These are phyloP conservation scores for Caenorhabditis uteleia DNA, from an alignment of 2,888 invertebrate genomes.

Conservation along the genomic window DNA sequence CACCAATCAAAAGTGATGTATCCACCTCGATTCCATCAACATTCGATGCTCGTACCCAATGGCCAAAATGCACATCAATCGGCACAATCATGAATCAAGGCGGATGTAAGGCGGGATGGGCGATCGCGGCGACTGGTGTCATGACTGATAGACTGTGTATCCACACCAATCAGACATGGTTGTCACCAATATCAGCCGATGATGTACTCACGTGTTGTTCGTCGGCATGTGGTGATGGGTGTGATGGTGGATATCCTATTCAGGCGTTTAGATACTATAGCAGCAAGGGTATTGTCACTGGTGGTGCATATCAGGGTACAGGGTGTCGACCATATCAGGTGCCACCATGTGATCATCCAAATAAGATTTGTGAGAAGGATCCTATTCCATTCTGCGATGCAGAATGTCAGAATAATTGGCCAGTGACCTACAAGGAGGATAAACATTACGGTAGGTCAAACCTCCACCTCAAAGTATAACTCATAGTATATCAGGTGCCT, in stretches of 20 bases:
- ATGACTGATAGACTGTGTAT: conserved; percentile 73
- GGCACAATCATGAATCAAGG: conserved; percentile 84
- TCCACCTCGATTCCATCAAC: conserved; percentile 76
- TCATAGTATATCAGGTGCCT: too few species aligned
- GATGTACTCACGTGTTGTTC: conserved; percentile 71
- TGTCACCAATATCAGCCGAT: conserved; percentile 71
- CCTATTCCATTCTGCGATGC: conserved; percentile 81
- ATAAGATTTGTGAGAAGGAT: conserved; percentile 69
- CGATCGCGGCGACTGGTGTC: conserved; percentile 72
- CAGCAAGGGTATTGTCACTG: conserved; percentile 82
- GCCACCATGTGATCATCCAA: conserved; percentile 81
- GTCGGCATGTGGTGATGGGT: conserved; percentile 72
- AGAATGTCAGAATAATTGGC: conserved; percentile 77
- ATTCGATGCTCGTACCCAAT: conserved; percentile 83
- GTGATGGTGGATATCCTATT: conserved; percentile 82
- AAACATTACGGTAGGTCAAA: conserved; percentile 76
- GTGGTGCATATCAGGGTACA: conserved; percentile 76
- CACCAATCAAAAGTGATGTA: conserved; percentile 13
- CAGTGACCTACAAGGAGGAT: conserved; percentile 78
- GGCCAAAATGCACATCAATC: conserved; percentile 86
- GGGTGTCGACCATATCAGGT: conserved; percentile 88
- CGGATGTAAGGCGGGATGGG: conserved; percentile 89
- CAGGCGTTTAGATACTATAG: conserved; percentile 87
- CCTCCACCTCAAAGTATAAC: too few species aligned
- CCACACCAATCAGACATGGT: conserved; percentile 65